Conservation (phyloP, 2,113 vertebrate species). For the Macroglossus sobrinus region DNA sequence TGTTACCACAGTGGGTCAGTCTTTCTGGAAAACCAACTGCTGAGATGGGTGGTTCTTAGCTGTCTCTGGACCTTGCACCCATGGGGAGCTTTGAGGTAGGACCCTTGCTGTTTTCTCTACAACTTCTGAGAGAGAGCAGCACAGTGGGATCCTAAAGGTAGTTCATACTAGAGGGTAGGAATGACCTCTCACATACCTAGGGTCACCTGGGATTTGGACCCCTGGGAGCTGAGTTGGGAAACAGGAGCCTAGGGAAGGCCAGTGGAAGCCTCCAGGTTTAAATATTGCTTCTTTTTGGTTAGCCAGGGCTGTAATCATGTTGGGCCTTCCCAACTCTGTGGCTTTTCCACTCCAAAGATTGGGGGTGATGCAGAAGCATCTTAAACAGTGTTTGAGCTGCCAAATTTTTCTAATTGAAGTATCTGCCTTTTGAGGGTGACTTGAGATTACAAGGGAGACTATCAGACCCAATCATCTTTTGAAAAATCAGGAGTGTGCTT, state of each 20-base stretch:
- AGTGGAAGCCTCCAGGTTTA: background rate
- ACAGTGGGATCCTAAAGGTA: background rate
- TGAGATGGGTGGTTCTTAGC: background rate
- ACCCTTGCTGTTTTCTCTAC: background rate
- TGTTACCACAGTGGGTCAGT: background rate
- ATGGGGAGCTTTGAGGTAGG: slow-evolving; percentile 22
- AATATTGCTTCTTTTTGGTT: background rate
- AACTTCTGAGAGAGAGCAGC: background rate
- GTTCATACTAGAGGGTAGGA: background rate
- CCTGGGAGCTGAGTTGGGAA: background rate
- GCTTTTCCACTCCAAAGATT: background rate
- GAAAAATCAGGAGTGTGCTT: slow-evolving; percentile 48
- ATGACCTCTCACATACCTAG: background rate
- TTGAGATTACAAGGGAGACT: background rate
- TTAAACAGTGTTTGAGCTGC: slow-evolving; percentile 15
- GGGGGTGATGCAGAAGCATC: background rate
- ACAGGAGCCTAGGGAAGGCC: background rate
- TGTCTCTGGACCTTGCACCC: background rate
- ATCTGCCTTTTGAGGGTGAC: slow-evolving; percentile 22
- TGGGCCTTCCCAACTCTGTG: background rate
- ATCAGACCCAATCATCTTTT: slow-evolving; percentile 29
- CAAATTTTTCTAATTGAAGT: slow-evolving; percentile 28
- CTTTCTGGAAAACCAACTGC: background rate
- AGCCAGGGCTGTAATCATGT: background rate
- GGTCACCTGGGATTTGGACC: background rate